Evolutionary conservation across 2,797 vertebrate genomes (phyloP).

Genomic region (Poecilia picta): DNA sequence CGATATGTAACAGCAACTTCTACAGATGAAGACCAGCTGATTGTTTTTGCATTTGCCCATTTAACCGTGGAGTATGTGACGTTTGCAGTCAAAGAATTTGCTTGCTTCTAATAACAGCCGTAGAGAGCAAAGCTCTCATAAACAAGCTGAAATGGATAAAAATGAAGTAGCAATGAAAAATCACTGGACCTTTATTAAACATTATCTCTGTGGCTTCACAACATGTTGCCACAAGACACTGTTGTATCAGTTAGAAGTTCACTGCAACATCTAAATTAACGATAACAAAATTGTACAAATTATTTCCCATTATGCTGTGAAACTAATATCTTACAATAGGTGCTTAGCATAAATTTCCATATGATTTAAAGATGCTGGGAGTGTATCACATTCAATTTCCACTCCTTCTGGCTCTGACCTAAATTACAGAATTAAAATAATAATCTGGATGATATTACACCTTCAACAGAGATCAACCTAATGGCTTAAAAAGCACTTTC

Average conservation of each 20-base stretch:
- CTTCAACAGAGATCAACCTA: background rate
- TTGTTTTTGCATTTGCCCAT: constrained; percentile 33
- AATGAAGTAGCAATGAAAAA: background rate
- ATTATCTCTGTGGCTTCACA: background rate
- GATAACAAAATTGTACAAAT: background rate
- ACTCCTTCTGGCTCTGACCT: background rate
- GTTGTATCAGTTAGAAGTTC: background rate
- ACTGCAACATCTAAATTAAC: background rate
- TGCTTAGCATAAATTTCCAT: background rate
- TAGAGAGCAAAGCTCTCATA: background rate
- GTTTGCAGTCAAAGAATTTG: constrained; percentile 1
- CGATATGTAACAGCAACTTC: constrained; percentile 34
- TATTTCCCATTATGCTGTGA: background rate
- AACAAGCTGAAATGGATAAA: background rate
- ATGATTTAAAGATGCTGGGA: background rate
- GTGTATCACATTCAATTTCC: background rate
- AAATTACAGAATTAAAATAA: background rate
- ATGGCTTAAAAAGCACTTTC: background rate
- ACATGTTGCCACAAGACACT: background rate
- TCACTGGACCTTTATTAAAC: background rate
- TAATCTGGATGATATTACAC: background rate
- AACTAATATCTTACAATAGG: background rate
- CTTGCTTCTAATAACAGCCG: background rate
- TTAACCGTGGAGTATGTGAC: background rate
- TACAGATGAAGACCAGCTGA: constrained; percentile 23